phyloP scores from a whole-genome alignment of 1,140 invertebrate genomes.

The Philotrypesis tridentata region DNA sequence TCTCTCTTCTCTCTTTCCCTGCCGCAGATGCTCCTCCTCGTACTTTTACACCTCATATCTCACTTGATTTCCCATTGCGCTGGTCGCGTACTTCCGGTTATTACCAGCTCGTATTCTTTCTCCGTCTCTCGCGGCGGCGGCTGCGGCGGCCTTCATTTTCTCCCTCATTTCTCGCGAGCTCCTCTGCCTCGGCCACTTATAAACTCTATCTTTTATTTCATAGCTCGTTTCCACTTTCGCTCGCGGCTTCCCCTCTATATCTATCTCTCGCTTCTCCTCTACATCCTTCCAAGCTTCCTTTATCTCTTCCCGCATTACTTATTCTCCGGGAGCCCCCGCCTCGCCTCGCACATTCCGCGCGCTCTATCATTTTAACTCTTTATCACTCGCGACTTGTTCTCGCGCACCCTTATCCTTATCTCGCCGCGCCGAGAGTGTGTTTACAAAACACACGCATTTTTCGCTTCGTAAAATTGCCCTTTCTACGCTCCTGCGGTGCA shows the following conservation, averaged over 20 bases:
- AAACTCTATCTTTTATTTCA: constrained; percentile 46
- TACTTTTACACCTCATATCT: constrained; percentile 36
- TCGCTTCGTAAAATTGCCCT: too few relatives aligned
- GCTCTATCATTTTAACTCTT: constrained; percentile 36
- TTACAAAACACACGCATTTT: constrained; percentile 18
- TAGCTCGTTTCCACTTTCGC: constrained; percentile 41
- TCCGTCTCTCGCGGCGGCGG: too few relatives aligned
- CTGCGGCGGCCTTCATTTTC: constrained; percentile 3
- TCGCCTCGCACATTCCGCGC: not conserved
- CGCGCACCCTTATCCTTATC: constrained; percentile 18
- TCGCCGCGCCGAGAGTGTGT: not conserved
- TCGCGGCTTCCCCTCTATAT: constrained; percentile 5
- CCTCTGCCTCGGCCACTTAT: constrained; percentile 11
- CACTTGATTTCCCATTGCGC: constrained; percentile 39
- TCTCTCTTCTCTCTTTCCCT: too few relatives aligned
- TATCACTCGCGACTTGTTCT: constrained; percentile 29
- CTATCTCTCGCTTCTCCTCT: not conserved
- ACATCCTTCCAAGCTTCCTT: not conserved
- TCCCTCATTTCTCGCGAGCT: not conserved
- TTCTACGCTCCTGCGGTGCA: too few relatives aligned
- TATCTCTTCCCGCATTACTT: constrained; percentile 45
- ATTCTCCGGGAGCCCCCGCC: not conserved
- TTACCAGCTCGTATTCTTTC: constrained; percentile 31
- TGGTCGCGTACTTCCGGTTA: constrained; percentile 34
- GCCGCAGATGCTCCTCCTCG: not conserved